Base-by-base conservation (phyloP, 2,113 vertebrate genomes). In the Dromaius novaehollandiae region DNA sequence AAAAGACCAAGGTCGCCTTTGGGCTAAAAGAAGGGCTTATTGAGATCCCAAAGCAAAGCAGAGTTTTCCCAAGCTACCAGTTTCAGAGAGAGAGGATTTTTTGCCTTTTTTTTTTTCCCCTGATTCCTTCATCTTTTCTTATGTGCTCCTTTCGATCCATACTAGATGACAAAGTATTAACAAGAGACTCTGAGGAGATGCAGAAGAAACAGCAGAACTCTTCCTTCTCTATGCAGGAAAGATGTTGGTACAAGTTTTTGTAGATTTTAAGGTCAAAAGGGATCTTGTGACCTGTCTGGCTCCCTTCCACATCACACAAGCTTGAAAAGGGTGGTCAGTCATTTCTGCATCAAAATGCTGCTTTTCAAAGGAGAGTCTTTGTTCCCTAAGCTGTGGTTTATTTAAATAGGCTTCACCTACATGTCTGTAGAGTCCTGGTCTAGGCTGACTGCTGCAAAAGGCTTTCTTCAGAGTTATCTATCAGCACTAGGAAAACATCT, bases 1-100 rank as follows among this genome's bases (percentile, higher is more conserved):
- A 97, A 98, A 97, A 96, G 96, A 89, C 91, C 90, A 69, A 32
- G 65, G 96, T 85, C 48, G 73, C 96, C 97, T 90, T 90, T 95
- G 96, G 97, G 98, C 96, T 91, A 94, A 95, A 89, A 80, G 86
- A 82, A 82, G 74, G 75, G 71, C 53, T 96, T 24, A 28, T 6
- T 78, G 90, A 82, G 73, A 86, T 86, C 88, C 85, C 86, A 84
- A 46, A 78, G 91, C 48, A 77, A 80, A 80, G 53, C 95, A 56
- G 56, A 81, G 38, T 64, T 95, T 86, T 82, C 96, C 79, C 96
- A 69, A 88, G 97, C 60, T 14, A 8, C 74, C 44, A 50, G 42
- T 81, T 93, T 84, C 79, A 88, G 82, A 81, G 50, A 51, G 63
- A 22, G 8, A 50, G 56, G 78, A 70, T 83, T 94, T 60, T 58